Evolutionary conservation across 1,140 invertebrate genomes (phyloP).

Genomic region (Diploscapter pachys): DNA sequence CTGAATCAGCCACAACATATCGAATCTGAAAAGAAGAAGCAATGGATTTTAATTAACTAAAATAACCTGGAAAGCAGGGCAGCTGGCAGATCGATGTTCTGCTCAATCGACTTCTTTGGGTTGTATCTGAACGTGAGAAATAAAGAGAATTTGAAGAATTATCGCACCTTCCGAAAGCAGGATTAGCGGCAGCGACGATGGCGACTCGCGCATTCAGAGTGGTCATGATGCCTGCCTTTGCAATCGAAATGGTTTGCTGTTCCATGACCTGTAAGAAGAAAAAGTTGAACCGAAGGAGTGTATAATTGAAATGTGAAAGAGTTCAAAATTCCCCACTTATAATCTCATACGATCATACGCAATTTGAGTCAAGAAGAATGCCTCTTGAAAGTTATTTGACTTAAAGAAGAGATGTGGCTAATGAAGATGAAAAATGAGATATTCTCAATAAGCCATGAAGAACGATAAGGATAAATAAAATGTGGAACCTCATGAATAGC

Average conservation of each 20-base stretch:
- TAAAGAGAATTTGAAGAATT: background rate
- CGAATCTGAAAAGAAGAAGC: slow-evolving; percentile 67
- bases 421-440: too few relatives aligned
- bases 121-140: slow-evolving; percentile 73
- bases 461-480: too few relatives aligned
- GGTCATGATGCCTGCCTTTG: slow-evolving; percentile 98
- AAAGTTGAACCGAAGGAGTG: too few relatives aligned
- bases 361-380: too few relatives aligned
- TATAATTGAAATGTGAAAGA: too few relatives aligned
- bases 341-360: slow-evolving; percentile 5
- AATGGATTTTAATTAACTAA: background rate
- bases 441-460: too few relatives aligned
- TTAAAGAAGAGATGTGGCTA: too few relatives aligned
- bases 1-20: slow-evolving; percentile 87
- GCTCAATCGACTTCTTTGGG: slow-evolving; percentile 85
- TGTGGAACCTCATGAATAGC: slow-evolving; percentile 87
- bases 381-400: too few relatives aligned
- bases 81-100: slow-evolving; percentile 95
- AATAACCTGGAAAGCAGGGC: slow-evolving; percentile 81
- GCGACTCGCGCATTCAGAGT: slow-evolving; percentile 92
- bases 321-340: background rate
- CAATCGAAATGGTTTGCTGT: slow-evolving; percentile 98
- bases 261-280: slow-evolving; percentile 73
- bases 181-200: slow-evolving; percentile 97
- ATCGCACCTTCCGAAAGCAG: slow-evolving; percentile 75